These are phyloP conservation scores for Alloscopus bannaensis DNA, from an alignment of 2,888 invertebrate genomes.

Conservation along the genomic window DNA sequence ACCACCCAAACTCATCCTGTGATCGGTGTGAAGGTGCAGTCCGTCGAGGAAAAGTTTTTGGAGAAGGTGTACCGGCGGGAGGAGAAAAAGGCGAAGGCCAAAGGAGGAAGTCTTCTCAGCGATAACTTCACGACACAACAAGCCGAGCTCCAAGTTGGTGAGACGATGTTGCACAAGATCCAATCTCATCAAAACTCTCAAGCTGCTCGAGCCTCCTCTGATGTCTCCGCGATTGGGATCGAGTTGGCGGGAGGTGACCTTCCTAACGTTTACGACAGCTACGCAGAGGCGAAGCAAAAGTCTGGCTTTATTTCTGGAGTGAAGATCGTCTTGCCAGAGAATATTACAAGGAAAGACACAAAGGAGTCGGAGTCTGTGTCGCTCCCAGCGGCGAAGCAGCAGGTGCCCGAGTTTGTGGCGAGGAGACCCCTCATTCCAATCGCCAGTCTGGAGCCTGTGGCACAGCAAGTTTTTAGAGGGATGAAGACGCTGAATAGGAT, in stretches of 20 bases:
- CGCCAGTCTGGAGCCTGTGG: conserved; percentile 84
- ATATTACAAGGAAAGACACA: conserved; percentile 83
- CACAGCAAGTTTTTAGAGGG: conserved; percentile 91
- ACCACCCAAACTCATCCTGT: conserved; percentile 68
- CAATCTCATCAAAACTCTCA: conserved; percentile 24
- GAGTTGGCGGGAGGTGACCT: conserved; percentile 78
- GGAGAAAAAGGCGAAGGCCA: conserved; percentile 83
- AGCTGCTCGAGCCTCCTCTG: conserved; percentile 30
- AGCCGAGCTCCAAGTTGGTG: conserved; percentile 62
- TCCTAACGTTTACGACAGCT: conserved; percentile 92
- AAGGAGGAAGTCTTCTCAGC: conserved; percentile 74
- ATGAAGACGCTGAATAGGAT: conserved; percentile 93
- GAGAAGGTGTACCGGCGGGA: conserved; percentile 87
- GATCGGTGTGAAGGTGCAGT: conserved; percentile 84
- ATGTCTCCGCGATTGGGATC: conserved; percentile 35
- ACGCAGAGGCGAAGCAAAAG: conserved; percentile 81
- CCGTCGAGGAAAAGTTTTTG: conserved; percentile 87
- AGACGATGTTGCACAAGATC: conserved; percentile 51
- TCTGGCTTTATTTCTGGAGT: conserved; percentile 86
- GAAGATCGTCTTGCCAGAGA: conserved; percentile 87
- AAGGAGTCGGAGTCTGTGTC: conserved; percentile 90
- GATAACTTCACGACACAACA: conserved; percentile 35
- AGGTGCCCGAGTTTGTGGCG: conserved; percentile 78
- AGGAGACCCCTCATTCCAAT: conserved; percentile 82
- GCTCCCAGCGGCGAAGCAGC: conserved; percentile 83